phyloP scores from a whole-genome alignment of 2,113 vertebrate species.

The Oncorhynchus keta region DNA sequence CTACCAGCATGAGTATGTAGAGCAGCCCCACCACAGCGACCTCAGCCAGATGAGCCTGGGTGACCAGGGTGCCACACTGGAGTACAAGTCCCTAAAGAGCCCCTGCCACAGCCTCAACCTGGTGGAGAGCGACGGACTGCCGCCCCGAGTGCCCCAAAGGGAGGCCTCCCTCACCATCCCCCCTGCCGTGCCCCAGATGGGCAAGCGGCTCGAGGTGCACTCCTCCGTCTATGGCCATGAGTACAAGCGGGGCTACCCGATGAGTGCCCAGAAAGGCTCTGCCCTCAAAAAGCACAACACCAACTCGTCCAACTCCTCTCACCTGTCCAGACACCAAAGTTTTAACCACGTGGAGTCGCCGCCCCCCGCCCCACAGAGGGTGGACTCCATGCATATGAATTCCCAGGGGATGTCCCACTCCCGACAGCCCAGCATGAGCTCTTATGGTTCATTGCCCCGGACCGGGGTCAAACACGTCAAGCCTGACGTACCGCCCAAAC shows the following conservation, averaged over 20 bases:
- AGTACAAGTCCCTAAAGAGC: constrained; percentile 94
- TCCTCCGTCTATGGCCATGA: constrained; percentile 88
- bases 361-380: constrained; percentile 91
- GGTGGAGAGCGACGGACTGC: constrained; percentile 85
- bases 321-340: constrained; percentile 93
- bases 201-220: constrained; percentile 92
- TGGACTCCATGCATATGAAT: constrained; percentile 97
- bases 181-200: constrained; percentile 84
- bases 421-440: constrained; percentile 85
- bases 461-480: constrained; percentile 90
- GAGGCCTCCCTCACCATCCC: constrained; percentile 90
- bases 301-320: constrained; percentile 98
- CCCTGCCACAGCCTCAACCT: constrained; percentile 77
- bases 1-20: constrained; percentile 95
- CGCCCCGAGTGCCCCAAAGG: constrained; percentile 92
- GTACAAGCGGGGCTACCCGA: constrained; percentile 78
- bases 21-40: constrained; percentile 86
- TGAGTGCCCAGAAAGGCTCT: constrained; percentile 76
- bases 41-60: constrained; percentile 54
- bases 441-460: constrained; percentile 91
- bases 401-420: constrained; percentile 82
- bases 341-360: constrained; percentile 91
- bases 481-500: constrained; percentile 96
- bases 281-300: constrained; percentile 97
- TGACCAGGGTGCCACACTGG: constrained; percentile 90